Conservation (phyloP, 2,113 vertebrate genomes). For the Falco punctatus region DNA sequence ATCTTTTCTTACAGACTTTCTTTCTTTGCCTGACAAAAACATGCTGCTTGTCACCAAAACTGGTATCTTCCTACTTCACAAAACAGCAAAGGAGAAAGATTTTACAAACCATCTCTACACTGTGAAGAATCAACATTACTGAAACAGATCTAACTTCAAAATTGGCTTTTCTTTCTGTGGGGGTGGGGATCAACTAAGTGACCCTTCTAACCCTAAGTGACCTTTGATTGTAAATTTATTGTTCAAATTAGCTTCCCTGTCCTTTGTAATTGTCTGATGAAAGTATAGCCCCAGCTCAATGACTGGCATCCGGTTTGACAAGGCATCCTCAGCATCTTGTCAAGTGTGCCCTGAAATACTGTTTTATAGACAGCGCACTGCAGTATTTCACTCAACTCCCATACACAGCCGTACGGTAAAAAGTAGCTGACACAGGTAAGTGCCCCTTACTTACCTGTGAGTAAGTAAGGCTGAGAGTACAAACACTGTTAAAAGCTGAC, state of each 20-base stretch:
- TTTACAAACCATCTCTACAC: not conserved
- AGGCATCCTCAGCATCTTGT: not conserved
- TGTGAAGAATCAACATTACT: not conserved
- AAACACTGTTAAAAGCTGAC: not conserved
- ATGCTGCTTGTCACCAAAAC: not conserved
- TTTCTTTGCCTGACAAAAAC: not conserved
- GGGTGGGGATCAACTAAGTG: not conserved
- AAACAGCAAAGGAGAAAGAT: not conserved
- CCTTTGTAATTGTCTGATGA: not conserved
- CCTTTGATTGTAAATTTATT: not conserved
- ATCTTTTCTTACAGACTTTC: not conserved
- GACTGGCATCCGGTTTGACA: not conserved
- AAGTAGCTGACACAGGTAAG: not conserved
- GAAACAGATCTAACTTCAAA: not conserved
- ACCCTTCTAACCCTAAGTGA: not conserved
- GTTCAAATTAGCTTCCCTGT: not conserved
- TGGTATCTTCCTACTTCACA: not conserved
- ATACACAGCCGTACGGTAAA: not conserved
- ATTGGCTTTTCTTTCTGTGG: not conserved
- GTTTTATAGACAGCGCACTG: not conserved
- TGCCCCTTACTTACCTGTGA: no score
- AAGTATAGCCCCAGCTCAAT: not conserved
- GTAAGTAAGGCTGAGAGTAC: no score
- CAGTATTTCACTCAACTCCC: not conserved
- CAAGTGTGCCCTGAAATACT: not conserved